Evolutionary conservation across 2,888 invertebrate genomes (phyloP).

Genomic region (Tachystola acroxantha): DNA sequence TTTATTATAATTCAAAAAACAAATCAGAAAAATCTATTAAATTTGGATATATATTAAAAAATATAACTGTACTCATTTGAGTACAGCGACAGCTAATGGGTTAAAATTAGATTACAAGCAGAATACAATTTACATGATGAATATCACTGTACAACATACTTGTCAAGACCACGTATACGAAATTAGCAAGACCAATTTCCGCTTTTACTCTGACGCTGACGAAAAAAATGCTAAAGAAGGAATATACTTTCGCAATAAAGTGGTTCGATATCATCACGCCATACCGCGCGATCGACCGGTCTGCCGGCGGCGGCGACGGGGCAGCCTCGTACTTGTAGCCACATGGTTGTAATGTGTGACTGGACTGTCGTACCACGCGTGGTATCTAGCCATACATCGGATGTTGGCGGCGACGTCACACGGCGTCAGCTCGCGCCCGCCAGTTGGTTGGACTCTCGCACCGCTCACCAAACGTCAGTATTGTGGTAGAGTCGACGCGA

Average conservation of each 20-base stretch:
- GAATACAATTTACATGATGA: too few relatives aligned
- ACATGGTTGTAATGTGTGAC: constrained; percentile 23
- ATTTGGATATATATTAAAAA: too few relatives aligned
- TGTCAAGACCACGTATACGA: not conserved
- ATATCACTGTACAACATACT: too few relatives aligned
- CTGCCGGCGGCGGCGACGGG: not conserved
- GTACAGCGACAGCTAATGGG: too few relatives aligned
- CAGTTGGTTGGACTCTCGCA: constrained; percentile 24
- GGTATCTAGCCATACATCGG: constrained; percentile 20
- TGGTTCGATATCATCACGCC: constrained; percentile 65
- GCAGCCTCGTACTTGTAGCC: not conserved
- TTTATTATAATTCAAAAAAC: not conserved
- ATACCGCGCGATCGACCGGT: constrained; percentile 50
- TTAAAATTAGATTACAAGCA: not conserved
- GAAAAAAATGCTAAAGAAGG: constrained; percentile 8
- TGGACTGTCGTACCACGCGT: constrained; percentile 18
- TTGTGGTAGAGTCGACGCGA: constrained; percentile 46
- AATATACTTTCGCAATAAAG: constrained; percentile 53
- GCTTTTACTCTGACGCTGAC: not conserved
- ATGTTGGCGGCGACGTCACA: constrained; percentile 49
- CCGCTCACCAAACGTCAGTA: constrained; percentile 36
- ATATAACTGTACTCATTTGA: too few relatives aligned
- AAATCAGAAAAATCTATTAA: too few relatives aligned
- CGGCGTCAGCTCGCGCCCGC: constrained; percentile 37
- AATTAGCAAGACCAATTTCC: not conserved